phyloP scores from a whole-genome alignment of 1,140 invertebrate genomes.

The Galleria mellonella region DNA sequence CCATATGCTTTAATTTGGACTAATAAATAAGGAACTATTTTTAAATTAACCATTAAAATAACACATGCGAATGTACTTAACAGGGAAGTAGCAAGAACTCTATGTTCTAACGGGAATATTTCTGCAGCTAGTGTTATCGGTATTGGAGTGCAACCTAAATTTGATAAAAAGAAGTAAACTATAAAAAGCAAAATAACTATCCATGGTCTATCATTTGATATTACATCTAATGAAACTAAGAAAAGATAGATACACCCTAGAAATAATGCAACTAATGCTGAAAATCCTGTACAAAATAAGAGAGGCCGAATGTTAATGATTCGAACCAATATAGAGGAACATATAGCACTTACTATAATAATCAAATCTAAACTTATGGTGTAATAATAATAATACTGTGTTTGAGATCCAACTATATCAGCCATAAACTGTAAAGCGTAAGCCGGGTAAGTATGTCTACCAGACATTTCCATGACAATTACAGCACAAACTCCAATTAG shows the following conservation, averaged over 20 bases:
- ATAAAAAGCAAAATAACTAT: conserved; percentile 36
- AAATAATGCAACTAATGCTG: conserved; percentile 26
- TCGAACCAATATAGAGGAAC: conserved; percentile 41
- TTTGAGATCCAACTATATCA: conserved; percentile 33
- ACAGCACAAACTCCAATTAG: conserved; percentile 31
- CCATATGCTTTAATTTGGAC: conserved; percentile 36
- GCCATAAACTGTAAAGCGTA: conserved; percentile 46
- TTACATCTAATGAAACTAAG: conserved; percentile 18
- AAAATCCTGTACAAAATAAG: conserved; percentile 35
- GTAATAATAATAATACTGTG: conserved; percentile 35
- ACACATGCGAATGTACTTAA: conserved; percentile 29
- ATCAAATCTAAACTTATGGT: conserved; percentile 45
- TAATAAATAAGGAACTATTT: conserved; percentile 42
- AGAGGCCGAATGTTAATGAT: conserved; percentile 39
- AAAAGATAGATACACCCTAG: conserved; percentile 31
- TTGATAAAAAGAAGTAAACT: conserved; percentile 41
- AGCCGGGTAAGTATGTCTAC: conserved; percentile 50
- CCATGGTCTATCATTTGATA: conserved; percentile 29
- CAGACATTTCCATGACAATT: conserved; percentile 41
- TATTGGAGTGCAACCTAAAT: conserved; percentile 52
- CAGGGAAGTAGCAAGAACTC: conserved; percentile 32
- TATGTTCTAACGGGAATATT: conserved; percentile 44
- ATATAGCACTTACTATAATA: conserved; percentile 37
- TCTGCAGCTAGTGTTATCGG: conserved; percentile 49
- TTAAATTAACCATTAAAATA: conserved; percentile 24